Evolutionary conservation across 1,140 invertebrate species (phyloP), one percentile per base, ranked within the genome.

Genomic region (Drosophila bifasciata): DNA sequence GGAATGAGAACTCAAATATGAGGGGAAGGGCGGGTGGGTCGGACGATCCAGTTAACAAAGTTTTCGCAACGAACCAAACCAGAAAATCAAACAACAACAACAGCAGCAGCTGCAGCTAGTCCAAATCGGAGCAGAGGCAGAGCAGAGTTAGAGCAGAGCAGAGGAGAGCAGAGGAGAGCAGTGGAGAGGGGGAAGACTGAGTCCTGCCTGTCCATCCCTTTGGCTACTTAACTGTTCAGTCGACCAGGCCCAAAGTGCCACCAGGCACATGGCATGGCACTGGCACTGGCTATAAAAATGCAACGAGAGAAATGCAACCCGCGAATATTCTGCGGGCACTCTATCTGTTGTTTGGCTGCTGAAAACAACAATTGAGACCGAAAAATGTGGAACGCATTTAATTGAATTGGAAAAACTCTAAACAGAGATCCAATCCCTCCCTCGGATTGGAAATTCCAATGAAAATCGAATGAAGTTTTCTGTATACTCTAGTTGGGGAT

Each of bases 361-460:
- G 49, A 66, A 72, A 76, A 76, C 75, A 88, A 73, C 70, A 76
- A 83, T 78, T 69, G 62, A 45, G 55, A 46, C 63, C 58, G n/a
- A 68, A 76, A 36, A 71, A 78, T 68, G 62, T 79, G 56, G 70
- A 61, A 76, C 70, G 67, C 78, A 71, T 81, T 88, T 86, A 75
- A 86, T 81, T 78, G 74, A 86, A 86, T 86, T 67, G 70, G 72
- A 81, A 81, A 76, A 52, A 36, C 4, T 13, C 63, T 68, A 67
- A 70, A 58, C 62, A 62, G 61, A n/a, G 3, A 2, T 3, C 19
- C 3, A 0, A 21, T 4, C 9, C n/a, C n/a, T n/a, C n/a, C n/a
- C n/a, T n/a, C 25, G 50, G 56, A 36, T 8, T n/a, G 6, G 36
- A 57, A 76, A 21, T 21, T 39, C 43, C 5, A 39, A n/a, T 1